phyloP scores from a whole-genome alignment of 1,140 invertebrate species.

The Drosophila erecta region DNA sequence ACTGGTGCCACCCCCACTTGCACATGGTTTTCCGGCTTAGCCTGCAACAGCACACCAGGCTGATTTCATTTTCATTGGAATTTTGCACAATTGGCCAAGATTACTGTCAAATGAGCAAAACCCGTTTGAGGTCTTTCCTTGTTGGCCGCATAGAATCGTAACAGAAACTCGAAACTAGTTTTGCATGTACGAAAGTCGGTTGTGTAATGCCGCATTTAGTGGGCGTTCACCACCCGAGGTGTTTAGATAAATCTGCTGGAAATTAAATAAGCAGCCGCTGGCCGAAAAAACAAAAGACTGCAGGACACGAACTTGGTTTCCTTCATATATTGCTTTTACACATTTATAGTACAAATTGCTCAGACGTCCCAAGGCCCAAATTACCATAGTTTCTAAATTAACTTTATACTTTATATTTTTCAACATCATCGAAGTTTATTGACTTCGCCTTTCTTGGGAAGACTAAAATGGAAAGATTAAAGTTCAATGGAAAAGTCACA shows the following conservation, averaged over 20 bases:
- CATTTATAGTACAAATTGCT: constrained; percentile 59
- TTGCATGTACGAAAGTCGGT: constrained; percentile 56
- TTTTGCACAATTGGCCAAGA: constrained; percentile 72
- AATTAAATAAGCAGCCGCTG: constrained; percentile 55
- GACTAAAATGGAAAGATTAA: neutral
- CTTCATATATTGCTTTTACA: constrained; percentile 59
- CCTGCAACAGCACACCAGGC: constrained; percentile 9
- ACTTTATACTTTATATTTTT: constrained; percentile 27
- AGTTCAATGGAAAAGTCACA: neutral
- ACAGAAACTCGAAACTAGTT: constrained; percentile 48
- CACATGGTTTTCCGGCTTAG: constrained; percentile 45
- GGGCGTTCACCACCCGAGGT: constrained; percentile 66
- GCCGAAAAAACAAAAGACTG: constrained; percentile 27
- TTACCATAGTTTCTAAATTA: constrained; percentile 25
- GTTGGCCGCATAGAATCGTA: constrained; percentile 70
- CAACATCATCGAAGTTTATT: constrained; percentile 70
- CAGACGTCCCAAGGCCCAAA: constrained; percentile 61
- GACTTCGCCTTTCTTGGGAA: constrained; percentile 42
- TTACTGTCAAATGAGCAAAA: constrained; percentile 55
- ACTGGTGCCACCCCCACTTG: constrained; percentile 21
- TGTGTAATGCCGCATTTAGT: constrained; percentile 58
- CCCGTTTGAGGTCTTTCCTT: constrained; percentile 74
- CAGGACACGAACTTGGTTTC: constrained; percentile 44
- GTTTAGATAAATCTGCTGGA: constrained; percentile 72
- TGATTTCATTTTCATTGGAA: constrained; percentile 75